These are phyloP conservation scores for Rostratula benghalensis DNA, from an alignment of 2,113 vertebrate species.

Conservation along the genomic window DNA sequence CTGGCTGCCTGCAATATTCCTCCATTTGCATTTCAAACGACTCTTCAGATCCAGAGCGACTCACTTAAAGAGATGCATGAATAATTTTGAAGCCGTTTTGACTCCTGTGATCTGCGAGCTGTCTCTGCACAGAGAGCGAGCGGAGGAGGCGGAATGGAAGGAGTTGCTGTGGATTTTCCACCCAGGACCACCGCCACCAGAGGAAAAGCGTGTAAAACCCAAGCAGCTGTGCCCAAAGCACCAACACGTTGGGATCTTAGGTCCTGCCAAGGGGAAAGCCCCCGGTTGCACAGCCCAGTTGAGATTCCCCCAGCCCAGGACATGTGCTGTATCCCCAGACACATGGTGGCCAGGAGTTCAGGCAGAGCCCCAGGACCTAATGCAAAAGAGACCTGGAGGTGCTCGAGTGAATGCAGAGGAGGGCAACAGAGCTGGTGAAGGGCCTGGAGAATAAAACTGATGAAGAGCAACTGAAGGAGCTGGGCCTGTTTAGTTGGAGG, in stretches of 20 bases:
- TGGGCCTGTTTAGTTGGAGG: too few relatives aligned
- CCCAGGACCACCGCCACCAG: neutral
- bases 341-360: accelerated
- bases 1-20: neutral
- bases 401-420: too few relatives aligned
- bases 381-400: too few relatives aligned
- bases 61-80: neutral
- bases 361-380: neutral
- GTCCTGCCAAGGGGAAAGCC: neutral
- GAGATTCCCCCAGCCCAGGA: neutral
- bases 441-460: too few relatives aligned
- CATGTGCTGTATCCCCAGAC: neutral
- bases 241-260: accelerated
- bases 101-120: neutral
- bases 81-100: neutral
- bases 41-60: neutral
- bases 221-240: neutral
- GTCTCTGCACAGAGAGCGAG: neutral
- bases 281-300: accelerated
- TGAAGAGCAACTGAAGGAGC: too few relatives aligned
- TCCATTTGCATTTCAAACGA: neutral
- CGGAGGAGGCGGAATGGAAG: neutral
- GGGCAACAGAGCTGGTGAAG: too few relatives aligned
- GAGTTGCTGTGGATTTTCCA: neutral
- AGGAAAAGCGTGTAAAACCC: accelerated